A percentile compares a stretch with the other conserved stretches of the same genome.
Evolutionary conservation across 2,797 vertebrate genomes (phyloP).

Genomic region (Leptatherina wallacei): DNA sequence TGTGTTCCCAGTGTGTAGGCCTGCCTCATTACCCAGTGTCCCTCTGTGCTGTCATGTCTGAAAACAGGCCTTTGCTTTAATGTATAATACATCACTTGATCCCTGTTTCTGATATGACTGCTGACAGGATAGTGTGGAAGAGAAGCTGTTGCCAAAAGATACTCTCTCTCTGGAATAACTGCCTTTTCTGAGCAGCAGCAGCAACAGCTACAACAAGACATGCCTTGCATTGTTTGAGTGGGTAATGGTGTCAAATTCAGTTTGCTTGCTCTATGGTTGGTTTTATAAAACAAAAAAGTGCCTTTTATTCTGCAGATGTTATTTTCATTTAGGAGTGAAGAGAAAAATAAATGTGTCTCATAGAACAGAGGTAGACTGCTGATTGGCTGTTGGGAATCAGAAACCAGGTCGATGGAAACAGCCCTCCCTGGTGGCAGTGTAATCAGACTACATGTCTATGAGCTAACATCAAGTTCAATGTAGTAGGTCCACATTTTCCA

Average conservation of each 20-base stretch:
- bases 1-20: conserved; percentile 62
- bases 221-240: conserved; percentile 42
- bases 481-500: background rate
- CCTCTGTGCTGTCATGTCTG: conserved; percentile 80
- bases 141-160: conserved; percentile 59
- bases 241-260: conserved; percentile 49
- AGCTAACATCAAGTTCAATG: background rate
- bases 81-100: conserved; percentile 83
- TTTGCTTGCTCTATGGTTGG: conserved; percentile 39
- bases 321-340: conserved; percentile 13
- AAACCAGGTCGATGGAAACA: conserved; percentile 29
- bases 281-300: background rate
- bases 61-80: conserved; percentile 77
- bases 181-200: conserved; percentile 46
- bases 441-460: conserved; percentile 16
- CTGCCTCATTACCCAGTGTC: conserved; percentile 81
- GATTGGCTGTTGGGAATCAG: conserved; percentile 21
- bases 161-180: conserved; percentile 60
- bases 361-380: conserved; percentile 1
- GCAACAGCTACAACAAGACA: conserved; percentile 43
- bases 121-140: conserved; percentile 71
- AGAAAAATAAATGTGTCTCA: conserved; percentile 19
- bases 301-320: background rate
- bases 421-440: conserved; percentile 34
- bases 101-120: conserved; percentile 70